Evolutionary conservation across 2,888 invertebrate genomes (phyloP), one percentile per base, ranked within the genome.

Genomic region (Aromia moschata): DNA sequence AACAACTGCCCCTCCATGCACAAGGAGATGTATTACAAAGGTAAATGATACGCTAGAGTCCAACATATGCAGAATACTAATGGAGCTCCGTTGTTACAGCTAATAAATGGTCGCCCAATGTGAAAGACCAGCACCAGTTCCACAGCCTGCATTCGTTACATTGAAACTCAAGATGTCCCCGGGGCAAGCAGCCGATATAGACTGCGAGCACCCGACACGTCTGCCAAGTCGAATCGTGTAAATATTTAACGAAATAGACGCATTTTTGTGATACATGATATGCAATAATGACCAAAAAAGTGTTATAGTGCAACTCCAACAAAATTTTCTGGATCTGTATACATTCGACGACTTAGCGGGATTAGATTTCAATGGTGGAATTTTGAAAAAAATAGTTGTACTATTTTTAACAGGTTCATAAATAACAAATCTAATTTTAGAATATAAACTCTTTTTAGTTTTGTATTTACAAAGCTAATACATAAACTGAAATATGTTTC

Each of bases 1-100:
- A 85, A 84, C 74, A 90, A 89, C 80, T 94, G 94, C 83, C 93
- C 93, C 45, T 90, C 92, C 70, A 94, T 94, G 94, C 90, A 92
- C 77, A 89, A 90, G 81, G 92, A 94, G 76, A 92, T 93, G 89
- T 91, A 92, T 76, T 94, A 94, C 79, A 90, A 89, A 86, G 92
- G 91, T 91, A 86, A 74, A 65, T 18, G 38, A 49, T 49, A 49
- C 49, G 59, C 55, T 40, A 45, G 60, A 60, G 59, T 56, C 10
- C 15, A 58, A 65, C 66, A 60, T 69, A 66, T 66, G 62, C 63
- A 66, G 63, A 71, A 65, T 68, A 69, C 74, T 77, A 77, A 78
- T 77, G 77, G 76, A 76, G 57, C 70, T 73, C 62, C 74, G 74
- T 73, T 77, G 74, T 79, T 80, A 70, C 78, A 80, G 80, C 79